Conservation (phyloP, 1,140 invertebrate species). For the Zeugodacus cucurbitae region DNA sequence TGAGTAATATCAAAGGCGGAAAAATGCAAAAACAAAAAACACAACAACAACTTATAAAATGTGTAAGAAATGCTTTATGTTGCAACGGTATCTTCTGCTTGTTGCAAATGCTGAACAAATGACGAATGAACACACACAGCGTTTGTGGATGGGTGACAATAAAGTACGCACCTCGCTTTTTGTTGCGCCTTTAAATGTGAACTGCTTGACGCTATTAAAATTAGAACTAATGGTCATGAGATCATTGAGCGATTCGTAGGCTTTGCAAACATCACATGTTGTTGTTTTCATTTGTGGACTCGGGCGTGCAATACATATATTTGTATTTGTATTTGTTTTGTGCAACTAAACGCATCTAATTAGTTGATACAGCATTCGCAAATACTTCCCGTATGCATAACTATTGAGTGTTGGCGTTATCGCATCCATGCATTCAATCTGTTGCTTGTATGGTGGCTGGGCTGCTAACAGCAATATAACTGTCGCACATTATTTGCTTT, state of each 20-base stretch:
- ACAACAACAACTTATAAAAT: neutral
- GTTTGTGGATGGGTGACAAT: neutral
- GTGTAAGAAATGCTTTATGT: neutral
- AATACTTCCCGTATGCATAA: slow-evolving; percentile 4
- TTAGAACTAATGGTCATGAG: neutral
- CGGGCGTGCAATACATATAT: neutral
- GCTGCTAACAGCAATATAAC: neutral
- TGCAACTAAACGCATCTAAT: slow-evolving; percentile 14
- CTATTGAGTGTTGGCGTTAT: no score
- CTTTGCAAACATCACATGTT: neutral
- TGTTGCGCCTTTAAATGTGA: neutral
- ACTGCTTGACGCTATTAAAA: neutral
- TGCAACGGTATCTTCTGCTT: neutral
- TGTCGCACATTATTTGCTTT: neutral
- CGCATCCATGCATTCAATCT: neutral
- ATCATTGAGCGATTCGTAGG: neutral
- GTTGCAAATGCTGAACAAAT: neutral
- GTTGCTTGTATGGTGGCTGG: no score
- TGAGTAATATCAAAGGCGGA: neutral
- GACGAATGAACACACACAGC: no score
- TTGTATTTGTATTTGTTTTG: neutral
- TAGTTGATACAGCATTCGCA: neutral
- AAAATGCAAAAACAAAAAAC: neutral
- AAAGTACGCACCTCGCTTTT: neutral
- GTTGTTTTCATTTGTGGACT: neutral